A percentile compares a stretch with the other conserved stretches of the same genome.
Conservation (phyloP, 1,140 invertebrate genomes). For the Heliconius himera region DNA sequence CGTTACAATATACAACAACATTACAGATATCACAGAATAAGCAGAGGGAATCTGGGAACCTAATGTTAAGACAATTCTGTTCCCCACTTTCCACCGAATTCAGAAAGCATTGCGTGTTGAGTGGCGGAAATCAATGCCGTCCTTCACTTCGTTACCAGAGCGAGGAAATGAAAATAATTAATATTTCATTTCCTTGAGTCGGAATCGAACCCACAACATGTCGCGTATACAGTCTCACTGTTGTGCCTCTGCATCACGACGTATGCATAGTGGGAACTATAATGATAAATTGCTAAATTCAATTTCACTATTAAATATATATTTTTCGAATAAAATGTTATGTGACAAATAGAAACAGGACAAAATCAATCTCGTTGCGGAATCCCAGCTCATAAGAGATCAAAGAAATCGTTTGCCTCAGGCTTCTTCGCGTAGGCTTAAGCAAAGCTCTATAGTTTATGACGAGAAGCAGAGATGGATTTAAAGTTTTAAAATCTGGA, state of each 20-base stretch:
- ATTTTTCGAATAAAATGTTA: not conserved
- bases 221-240: too few species aligned
- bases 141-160: too few species aligned
- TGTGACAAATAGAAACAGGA: conserved; percentile 4
- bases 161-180: too few species aligned
- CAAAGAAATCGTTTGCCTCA: conserved; percentile 33
- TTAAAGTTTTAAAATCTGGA: conserved; percentile 13
- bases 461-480: conserved; percentile 19
- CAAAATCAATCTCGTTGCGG: conserved; percentile 25
- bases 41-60: too few species aligned
- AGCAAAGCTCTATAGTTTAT: conserved; percentile 24
- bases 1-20: not conserved
- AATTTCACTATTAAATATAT: not conserved
- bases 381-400: conserved; percentile 27
- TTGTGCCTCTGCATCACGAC: too few species aligned
- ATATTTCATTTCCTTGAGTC: too few species aligned
- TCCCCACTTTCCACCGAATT: too few species aligned
- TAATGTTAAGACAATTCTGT: too few species aligned
- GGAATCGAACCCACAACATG: too few species aligned
- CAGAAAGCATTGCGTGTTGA: too few species aligned
- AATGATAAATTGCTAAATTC: not conserved
- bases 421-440: conserved; percentile 26
- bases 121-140: too few species aligned
- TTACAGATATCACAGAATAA: too few species aligned
- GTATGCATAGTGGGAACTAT: not conserved